Percentiles rank a stretch among this genome's conserved stretches.
Evolutionary conservation across 2,888 invertebrate genomes (phyloP).

Genomic region (Cheilosia grossa): DNA sequence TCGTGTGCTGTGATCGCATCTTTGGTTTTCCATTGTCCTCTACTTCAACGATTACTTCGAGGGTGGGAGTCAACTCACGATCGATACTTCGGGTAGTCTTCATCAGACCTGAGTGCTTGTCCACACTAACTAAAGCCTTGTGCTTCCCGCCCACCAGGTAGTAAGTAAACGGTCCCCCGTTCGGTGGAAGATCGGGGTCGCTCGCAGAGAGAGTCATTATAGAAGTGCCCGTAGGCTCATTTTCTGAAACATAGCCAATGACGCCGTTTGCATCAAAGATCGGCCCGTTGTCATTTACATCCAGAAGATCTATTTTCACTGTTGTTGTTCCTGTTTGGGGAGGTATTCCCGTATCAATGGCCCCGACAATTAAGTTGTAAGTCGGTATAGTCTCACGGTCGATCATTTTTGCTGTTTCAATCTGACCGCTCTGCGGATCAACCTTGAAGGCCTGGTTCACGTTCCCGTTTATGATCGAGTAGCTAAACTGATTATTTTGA

Average conservation of each 20-base stretch:
- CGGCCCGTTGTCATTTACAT: constrained; percentile 97
- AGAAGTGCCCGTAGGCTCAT: constrained; percentile 92
- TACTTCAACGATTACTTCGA: constrained; percentile 91
- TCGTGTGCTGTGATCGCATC: constrained; percentile 91
- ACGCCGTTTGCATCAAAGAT: constrained; percentile 89
- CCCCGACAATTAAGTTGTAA: constrained; percentile 92
- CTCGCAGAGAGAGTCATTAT: constrained; percentile 93
- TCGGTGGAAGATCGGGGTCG: constrained; percentile 95
- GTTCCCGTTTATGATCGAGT: constrained; percentile 94
- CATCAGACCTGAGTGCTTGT: constrained; percentile 91
- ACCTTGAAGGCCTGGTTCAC: constrained; percentile 93
- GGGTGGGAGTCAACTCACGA: constrained; percentile 90
- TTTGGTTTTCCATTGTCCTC: constrained; percentile 94
- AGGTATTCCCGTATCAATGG: constrained; percentile 94
- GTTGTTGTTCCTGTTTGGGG: constrained; percentile 96
- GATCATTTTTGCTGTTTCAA: constrained; percentile 89
- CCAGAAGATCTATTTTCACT: constrained; percentile 90
- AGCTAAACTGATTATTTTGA: constrained; percentile 96
- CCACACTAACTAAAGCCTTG: constrained; percentile 89
- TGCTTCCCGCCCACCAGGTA: constrained; percentile 91
- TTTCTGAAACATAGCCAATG: constrained; percentile 92
- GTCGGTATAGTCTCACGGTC: constrained; percentile 91
- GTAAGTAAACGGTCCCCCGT: constrained; percentile 95
- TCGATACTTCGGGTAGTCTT: constrained; percentile 91
- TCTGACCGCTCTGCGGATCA: constrained; percentile 92